Percentiles rank a stretch among this genome's conserved stretches.
Conservation (phyloP, 2,113 vertebrate species). For the Colius striatus region DNA sequence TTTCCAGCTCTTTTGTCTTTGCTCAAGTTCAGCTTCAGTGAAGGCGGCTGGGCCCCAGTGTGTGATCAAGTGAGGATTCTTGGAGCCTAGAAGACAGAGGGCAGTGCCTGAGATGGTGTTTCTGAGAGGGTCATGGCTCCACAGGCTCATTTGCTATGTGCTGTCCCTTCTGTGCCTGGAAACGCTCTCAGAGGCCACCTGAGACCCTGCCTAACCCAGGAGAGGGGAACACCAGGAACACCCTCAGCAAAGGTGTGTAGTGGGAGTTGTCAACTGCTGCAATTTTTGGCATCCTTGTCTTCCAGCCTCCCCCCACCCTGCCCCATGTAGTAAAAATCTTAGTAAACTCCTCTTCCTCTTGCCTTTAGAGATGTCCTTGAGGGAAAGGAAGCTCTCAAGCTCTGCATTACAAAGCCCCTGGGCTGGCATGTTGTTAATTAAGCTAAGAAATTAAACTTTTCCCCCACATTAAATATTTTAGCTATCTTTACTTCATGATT, state of each 20-base stretch:
- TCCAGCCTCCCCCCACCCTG: neutral
- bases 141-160: neutral
- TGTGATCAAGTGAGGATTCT: slow-evolving; percentile 86
- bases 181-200: neutral
- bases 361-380: neutral
- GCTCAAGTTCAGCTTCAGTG: slow-evolving; percentile 87
- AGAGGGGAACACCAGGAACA: neutral
- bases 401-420: neutral
- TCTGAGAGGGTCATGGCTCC: accelerated
- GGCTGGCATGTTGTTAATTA: neutral
- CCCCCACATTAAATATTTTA: neutral
- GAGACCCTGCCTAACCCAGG: neutral
- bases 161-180: neutral
- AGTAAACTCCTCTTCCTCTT: neutral
- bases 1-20: slow-evolving; percentile 91
- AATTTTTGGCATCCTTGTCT: neutral
- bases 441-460: neutral
- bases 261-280: neutral
- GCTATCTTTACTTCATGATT: neutral
- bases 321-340: neutral
- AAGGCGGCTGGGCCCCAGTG: slow-evolving; percentile 95
- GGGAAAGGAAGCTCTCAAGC: neutral
- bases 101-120: neutral
- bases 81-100: slow-evolving; percentile 81
- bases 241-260: neutral